Conservation (phyloP, 2,797 vertebrate species). For the Sternarchorhynchus goeldii region DNA sequence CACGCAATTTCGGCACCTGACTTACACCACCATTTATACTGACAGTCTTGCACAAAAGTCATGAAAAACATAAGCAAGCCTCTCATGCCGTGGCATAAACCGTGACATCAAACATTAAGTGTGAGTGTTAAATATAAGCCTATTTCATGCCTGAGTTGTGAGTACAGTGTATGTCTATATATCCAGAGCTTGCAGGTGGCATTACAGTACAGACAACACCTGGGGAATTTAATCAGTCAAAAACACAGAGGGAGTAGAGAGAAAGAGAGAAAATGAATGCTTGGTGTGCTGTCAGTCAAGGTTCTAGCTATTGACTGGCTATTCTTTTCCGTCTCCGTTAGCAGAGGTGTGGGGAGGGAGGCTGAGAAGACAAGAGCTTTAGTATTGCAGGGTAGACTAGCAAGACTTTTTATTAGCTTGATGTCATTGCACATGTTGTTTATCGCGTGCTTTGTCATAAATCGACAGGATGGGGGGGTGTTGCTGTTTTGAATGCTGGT, state of each 20-base stretch:
- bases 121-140: slow-evolving; percentile 35
- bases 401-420: slow-evolving; percentile 33
- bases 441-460: not conserved
- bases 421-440: slow-evolving; percentile 13
- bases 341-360: slow-evolving; percentile 50
- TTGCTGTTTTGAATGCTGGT: slow-evolving; percentile 17
- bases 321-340: slow-evolving; percentile 66
- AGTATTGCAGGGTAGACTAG: slow-evolving; percentile 71
- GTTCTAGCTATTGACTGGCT: slow-evolving; percentile 61
- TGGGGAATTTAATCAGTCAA: slow-evolving; percentile 65
- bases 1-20: slow-evolving; percentile 24
- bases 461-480: slow-evolving; percentile 23
- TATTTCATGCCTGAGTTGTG: slow-evolving; percentile 68
- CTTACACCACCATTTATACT: slow-evolving; percentile 37
- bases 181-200: slow-evolving; percentile 59
- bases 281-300: slow-evolving; percentile 64
- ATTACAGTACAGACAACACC: slow-evolving; percentile 64
- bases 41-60: slow-evolving; percentile 21
- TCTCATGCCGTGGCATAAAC: slow-evolving; percentile 30
- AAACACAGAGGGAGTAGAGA: not conserved
- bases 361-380: slow-evolving; percentile 66
- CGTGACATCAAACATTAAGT: slow-evolving; percentile 9
- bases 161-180: slow-evolving; percentile 53
- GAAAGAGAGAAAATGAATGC: slow-evolving; percentile 40
- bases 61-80: slow-evolving; percentile 30